Evolutionary conservation across 2,113 vertebrate species (phyloP).

Genomic region (Daphoenositta chrysoptera): DNA sequence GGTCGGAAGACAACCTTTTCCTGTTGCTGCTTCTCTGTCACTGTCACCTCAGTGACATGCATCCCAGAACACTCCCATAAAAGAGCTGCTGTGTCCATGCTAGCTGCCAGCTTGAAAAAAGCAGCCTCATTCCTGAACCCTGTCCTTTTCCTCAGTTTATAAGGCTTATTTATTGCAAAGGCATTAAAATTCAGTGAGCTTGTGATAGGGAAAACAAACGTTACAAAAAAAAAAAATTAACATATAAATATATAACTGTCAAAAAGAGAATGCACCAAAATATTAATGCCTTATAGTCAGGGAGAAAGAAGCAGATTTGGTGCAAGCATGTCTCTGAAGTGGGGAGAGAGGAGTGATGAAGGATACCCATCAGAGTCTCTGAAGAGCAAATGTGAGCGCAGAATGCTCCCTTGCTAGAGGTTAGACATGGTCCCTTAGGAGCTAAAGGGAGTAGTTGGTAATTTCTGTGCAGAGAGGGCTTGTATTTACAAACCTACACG

Average conservation of each 20-base stretch:
- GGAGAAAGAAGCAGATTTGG: background rate
- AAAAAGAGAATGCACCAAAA: background rate
- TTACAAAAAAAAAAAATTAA: background rate
- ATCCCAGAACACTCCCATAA: background rate
- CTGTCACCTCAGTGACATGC: background rate
- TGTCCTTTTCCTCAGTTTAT: background rate
- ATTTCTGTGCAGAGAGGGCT: background rate
- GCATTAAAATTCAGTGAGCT: background rate
- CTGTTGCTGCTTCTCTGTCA: background rate
- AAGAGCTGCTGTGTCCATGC: background rate
- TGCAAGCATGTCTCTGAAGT: background rate
- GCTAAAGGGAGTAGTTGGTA: background rate
- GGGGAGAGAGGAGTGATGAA: background rate
- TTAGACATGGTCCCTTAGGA: background rate
- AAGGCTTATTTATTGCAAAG: background rate
- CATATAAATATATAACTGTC: background rate
- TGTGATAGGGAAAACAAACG: background rate
- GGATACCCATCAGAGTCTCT: background rate
- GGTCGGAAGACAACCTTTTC: background rate
- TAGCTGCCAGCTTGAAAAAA: background rate
- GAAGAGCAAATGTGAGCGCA: background rate
- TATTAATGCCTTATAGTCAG: background rate
- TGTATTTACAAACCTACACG: background rate
- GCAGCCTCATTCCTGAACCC: background rate
- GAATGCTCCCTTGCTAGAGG: accelerated